Evolutionary conservation across 2,888 invertebrate species (phyloP).

Genomic region (Zonitis immaculata): DNA sequence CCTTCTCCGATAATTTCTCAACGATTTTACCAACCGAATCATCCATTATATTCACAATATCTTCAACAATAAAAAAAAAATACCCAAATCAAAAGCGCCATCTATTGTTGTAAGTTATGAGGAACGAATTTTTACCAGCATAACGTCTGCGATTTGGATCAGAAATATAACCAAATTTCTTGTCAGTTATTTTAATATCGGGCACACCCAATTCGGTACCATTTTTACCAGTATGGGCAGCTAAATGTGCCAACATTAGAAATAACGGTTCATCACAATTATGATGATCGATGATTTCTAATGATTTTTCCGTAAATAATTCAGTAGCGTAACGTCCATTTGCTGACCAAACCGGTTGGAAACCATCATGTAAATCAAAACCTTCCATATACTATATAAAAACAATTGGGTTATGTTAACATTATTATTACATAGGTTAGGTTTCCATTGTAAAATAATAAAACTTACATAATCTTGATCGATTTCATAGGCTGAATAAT

Average conservation of each 20-base stretch:
- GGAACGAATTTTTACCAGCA: too few relatives aligned
- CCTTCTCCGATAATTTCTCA: slow-evolving; percentile 58
- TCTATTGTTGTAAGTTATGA: too few relatives aligned
- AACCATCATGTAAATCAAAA: slow-evolving; percentile 48
- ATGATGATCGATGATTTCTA: slow-evolving; percentile 58
- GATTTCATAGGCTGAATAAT: slow-evolving; percentile 29
- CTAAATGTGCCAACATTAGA: slow-evolving; percentile 71
- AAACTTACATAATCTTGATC: neutral
- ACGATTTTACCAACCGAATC: slow-evolving; percentile 77
- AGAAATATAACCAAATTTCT: slow-evolving; percentile 62
- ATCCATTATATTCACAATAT: slow-evolving; percentile 81
- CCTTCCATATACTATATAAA: too few relatives aligned
- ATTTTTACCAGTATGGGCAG: slow-evolving; percentile 53
- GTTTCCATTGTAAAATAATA: too few relatives aligned
- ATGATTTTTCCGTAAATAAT: slow-evolving; percentile 62
- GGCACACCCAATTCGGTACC: slow-evolving; percentile 68
- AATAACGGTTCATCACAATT: slow-evolving; percentile 63
- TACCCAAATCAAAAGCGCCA: too few relatives aligned
- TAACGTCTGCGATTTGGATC: slow-evolving; percentile 61
- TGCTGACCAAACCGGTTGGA: slow-evolving; percentile 49
- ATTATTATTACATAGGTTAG: too few relatives aligned
- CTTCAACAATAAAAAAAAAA: slow-evolving; percentile 51
- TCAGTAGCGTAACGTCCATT: slow-evolving; percentile 64
- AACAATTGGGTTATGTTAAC: too few relatives aligned
- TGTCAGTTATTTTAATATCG: slow-evolving; percentile 53